Evolutionary conservation across 2,888 invertebrate genomes (phyloP), one percentile per base, ranked within the genome.

Genomic region (Koerneria pararmatus): DNA sequence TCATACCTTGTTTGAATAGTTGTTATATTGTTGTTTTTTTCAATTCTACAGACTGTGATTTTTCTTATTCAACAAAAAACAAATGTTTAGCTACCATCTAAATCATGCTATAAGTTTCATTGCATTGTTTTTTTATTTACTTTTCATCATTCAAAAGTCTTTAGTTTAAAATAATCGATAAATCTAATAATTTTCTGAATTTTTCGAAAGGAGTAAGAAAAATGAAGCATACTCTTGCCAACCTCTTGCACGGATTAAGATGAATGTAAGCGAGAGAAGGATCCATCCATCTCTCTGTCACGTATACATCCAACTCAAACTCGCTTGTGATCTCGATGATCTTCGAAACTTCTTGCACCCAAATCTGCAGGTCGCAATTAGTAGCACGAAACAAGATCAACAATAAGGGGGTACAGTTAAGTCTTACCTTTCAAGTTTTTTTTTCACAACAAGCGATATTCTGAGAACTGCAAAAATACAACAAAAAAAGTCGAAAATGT

Each of bases 281-380:
- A 59, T 83, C 83, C 0, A 69, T 69, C 83, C 83, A 83, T 63
- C 78, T 67, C 65, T 83, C 83, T 11, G 83, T 83, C 27, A 83
- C 80, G 65, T 83, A 83, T 48, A 83, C 78, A 68, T 83, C 83
- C 70, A 83, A 61, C 65, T 83, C 83, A 71, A 83, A 83, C 68
- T 83, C 83, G 32, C 79, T 79, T 1, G 80, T 80, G 65, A 83
- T 78, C 53, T 83, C 83, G 66, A 82, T 83, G 67, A 83, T 83
- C 67, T 82, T 82, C 34, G 83, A 83, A 22, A 83, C 82, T 73
- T 83, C 83, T 69, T 83, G 83, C 29, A 83, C 80, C 83, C 83
- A 83, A 27, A 76, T 83, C 83, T 76, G 80, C 76, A 71, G 35
- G 15, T 27, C 15, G 71, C 35, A 3, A 37, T 29, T 29, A 64